Conservation (phyloP, 2,797 vertebrate species). For the Ciconia nigra region DNA sequence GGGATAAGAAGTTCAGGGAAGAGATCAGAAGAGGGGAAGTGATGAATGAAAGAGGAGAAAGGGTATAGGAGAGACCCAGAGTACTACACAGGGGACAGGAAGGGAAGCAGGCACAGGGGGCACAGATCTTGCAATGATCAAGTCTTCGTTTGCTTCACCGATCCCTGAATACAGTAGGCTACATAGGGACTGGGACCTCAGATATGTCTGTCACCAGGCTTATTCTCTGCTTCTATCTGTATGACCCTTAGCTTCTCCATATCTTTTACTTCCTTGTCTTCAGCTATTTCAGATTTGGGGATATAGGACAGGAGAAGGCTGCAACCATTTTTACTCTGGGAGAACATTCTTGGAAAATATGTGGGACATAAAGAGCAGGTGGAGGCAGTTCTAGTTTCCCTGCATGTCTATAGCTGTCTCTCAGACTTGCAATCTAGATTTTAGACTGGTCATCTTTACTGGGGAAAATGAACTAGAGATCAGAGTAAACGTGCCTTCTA, state of each 20-base stretch:
- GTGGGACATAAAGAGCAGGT: background rate
- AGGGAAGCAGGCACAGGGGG: background rate
- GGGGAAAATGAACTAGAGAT: background rate
- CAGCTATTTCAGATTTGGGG: background rate
- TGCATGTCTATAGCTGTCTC: background rate
- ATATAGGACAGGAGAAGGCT: background rate
- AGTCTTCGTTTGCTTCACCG: background rate
- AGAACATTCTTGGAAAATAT: background rate
- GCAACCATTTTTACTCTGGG: background rate
- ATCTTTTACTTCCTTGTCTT: background rate
- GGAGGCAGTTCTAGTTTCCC: background rate
- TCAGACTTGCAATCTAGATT: background rate
- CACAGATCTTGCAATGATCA: background rate
- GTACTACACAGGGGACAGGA: too few relatives aligned
- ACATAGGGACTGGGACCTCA: background rate
- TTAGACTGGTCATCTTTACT: background rate
- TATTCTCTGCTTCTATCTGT: background rate
- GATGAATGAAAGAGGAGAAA: background rate
- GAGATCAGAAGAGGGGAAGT: background rate
- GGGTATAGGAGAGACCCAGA: background rate
- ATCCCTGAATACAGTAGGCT: background rate
- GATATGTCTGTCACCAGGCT: background rate
- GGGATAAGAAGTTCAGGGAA: background rate
- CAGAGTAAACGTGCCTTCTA: background rate
- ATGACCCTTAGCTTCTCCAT: background rate